These are phyloP conservation scores for Brachyhypopomus gauderio DNA, from an alignment of 2,113 vertebrate species.

Conservation along the genomic window DNA sequence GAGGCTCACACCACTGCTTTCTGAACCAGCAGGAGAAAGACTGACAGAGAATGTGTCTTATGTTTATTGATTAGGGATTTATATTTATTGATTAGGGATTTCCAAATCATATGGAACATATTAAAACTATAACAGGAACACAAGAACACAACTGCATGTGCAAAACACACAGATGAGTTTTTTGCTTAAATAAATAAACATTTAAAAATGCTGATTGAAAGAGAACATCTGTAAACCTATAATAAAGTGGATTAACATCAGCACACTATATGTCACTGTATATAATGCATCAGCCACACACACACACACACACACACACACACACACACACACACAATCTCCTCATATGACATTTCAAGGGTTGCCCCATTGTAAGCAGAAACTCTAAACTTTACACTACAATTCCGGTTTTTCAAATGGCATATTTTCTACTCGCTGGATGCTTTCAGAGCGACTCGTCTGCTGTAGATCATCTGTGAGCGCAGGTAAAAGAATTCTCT, in stretches of 20 bases:
- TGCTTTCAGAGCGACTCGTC: conserved; percentile 60
- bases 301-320: too few species aligned
- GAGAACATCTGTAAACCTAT: not conserved
- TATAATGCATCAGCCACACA: too few species aligned
- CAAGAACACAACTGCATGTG: not conserved
- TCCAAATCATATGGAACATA: not conserved
- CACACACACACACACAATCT: too few species aligned
- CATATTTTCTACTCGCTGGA: conserved; percentile 48
- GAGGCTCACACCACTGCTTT: not conserved
- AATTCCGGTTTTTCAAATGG: too few species aligned
- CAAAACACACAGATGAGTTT: too few species aligned
- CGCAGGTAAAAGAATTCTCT: conserved; percentile 46
- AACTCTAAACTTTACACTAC: conserved; percentile 29
- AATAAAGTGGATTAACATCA: conserved; percentile 5
- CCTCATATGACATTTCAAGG: not conserved
- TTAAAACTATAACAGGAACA: not conserved
- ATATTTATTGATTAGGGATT: not conserved
- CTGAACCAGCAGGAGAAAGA: not conserved
- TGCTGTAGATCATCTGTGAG: conserved; percentile 53
- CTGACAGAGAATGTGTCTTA: not conserved
- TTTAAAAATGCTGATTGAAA: not conserved
- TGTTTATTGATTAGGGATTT: too few species aligned
- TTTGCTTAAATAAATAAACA: not conserved
- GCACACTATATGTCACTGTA: not conserved
- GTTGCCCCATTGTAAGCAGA: not conserved